Evolutionary conservation across 2,113 vertebrate species (phyloP), one percentile per base, ranked within the genome.

Genomic region (Syrmaticus mikado): DNA sequence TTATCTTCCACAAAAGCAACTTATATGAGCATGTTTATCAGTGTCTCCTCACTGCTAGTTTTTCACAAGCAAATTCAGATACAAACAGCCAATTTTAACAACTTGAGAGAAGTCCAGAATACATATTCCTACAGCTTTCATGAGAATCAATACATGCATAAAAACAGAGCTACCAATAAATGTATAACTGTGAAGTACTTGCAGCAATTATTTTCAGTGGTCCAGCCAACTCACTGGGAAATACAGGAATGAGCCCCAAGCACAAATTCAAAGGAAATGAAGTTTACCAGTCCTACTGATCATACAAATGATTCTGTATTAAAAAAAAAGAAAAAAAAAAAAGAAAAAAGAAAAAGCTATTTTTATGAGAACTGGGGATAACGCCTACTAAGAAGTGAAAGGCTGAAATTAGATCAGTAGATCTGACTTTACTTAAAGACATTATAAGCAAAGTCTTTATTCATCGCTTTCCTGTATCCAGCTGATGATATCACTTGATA

Each of bases 21-120:
- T 58, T 7, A 27, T 22, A 27, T 38, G n/a, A 72, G 8, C 0
- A 0, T 1, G 1, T 15, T 8, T 53, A 80, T 70, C 22, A 76
- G n/a, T 24, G 45, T 25, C 48, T 13, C 71, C 58, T 32, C 62
- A 71, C 50, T 53, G 10, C 30, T 71, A 45, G 30, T 19, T 62
- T 45, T 66, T 74, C 50, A 83, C 36, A 82, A 66, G 70, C 13
- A 65, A 8, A 18, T 68, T 27, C 4, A 8, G 19, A 87, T 34
- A 4, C 22, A 72, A 68, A 1, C 2, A 2, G 7, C 2, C 5
- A 52, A 38, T 76, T 91, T 58, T 25, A 87, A 2, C 11, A 67
- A 58, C 70, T 53, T 19, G 1, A 77, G 21, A 53, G 8, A 71
- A 50, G 13, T 58, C 15, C 17, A 62, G 48, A 85, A 58, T 11